Percentiles rank a stretch among this genome's conserved stretches.
Conservation (phyloP, 2,888 invertebrate genomes). For the Polydrusus tereticollis region DNA sequence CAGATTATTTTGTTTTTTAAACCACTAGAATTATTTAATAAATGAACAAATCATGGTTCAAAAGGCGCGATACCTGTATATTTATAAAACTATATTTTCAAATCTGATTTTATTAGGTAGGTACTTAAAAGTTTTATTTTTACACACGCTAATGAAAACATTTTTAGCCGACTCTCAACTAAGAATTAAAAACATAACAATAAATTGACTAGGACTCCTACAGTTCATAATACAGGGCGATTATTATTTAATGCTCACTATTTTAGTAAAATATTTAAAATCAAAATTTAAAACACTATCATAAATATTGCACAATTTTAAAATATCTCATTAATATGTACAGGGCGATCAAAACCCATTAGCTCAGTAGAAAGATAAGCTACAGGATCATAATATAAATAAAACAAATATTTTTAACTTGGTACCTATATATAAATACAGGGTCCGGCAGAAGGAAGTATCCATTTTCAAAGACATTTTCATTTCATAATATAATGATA, state of each 20-base stretch:
- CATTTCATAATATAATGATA: too few relatives aligned
- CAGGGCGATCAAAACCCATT: not conserved
- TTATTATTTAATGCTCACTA: conserved; percentile 36
- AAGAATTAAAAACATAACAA: conserved; percentile 44
- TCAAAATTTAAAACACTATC: not conserved
- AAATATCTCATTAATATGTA: not conserved
- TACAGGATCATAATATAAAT: not conserved
- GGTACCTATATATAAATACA: too few relatives aligned
- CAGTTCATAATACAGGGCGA: conserved; percentile 37
- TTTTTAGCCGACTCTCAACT: conserved; percentile 32
- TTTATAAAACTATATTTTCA: conserved; percentile 32
- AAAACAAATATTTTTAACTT: not conserved
- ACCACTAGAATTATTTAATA: conserved; percentile 3
- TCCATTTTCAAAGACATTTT: too few relatives aligned
- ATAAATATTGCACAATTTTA: conserved; percentile 5
- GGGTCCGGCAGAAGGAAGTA: too few relatives aligned
- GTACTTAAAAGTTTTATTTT: conserved; percentile 33
- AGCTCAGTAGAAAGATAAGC: not conserved
- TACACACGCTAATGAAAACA: conserved; percentile 36
- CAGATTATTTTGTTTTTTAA: conserved; percentile 9
- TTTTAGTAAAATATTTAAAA: conserved; percentile 12
- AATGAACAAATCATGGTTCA: conserved; percentile 20
- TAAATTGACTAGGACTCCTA: conserved; percentile 48
- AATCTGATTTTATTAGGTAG: conserved; percentile 25
- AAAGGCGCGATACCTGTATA: conserved; percentile 28